Percentiles rank a stretch among this genome's conserved stretches.
Conservation (phyloP, 2,888 invertebrate genomes). For the Apamea anceps region DNA sequence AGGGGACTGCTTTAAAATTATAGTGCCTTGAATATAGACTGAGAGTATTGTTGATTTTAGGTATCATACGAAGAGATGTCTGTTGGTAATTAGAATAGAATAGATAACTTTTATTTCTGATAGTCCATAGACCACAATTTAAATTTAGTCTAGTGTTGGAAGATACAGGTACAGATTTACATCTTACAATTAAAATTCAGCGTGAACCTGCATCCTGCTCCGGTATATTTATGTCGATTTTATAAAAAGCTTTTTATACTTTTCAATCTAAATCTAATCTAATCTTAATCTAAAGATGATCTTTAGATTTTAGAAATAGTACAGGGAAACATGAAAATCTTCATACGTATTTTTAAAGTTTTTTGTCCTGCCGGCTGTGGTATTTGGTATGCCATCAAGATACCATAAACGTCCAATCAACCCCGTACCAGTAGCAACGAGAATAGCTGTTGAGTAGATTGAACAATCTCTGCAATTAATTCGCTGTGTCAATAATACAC, state of each 20-base stretch:
- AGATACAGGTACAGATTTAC: no score
- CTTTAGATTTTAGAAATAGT: no score
- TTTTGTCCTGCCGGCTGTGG: no score
- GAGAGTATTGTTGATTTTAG: conserved; percentile 24
- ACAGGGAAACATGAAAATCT: background rate
- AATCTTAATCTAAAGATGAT: no score
- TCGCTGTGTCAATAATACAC: background rate
- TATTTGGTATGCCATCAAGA: background rate
- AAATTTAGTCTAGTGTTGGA: no score
- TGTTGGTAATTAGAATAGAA: background rate
- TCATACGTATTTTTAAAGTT: background rate
- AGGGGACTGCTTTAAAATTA: conserved; percentile 36
- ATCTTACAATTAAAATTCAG: no score
- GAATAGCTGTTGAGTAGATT: no score
- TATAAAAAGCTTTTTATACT: background rate
- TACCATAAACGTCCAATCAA: background rate
- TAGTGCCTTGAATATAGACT: conserved; percentile 23
- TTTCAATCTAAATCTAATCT: background rate
- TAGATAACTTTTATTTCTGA: no score
- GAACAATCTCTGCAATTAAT: background rate
- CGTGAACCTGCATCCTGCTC: no score
- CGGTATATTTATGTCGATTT: background rate
- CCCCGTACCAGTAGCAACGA: background rate
- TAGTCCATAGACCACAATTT: no score
- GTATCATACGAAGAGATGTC: background rate